Evolutionary conservation across 2,888 invertebrate genomes (phyloP), one percentile per base, ranked within the genome.

Genomic region (Romanomermis culicivorax): DNA sequence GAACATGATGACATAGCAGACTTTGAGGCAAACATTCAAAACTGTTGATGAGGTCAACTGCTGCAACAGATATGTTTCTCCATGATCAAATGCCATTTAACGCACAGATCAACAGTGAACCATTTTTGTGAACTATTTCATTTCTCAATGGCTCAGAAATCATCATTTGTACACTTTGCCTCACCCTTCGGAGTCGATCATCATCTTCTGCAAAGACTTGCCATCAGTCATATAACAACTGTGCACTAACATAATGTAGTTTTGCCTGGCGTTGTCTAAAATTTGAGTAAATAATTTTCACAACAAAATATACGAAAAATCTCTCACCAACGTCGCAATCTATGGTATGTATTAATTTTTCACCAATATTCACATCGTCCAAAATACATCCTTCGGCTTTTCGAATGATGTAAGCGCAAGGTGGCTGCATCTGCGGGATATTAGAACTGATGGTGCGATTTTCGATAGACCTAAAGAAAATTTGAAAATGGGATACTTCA

Each of bases 171-270:
- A n/a, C n/a, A n/a, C n/a, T 30, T 42, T 17, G 17, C 52, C 24
- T 53, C 24, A 53, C 53, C 53, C 53, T 17, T 53, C 17, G 17
- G 25, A 7, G 24, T 53, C 53, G 20, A 53, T 7, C 4, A 53
- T n/a, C 20, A 45, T 14, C 14, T 26, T n/a, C 20, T 14, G 2
- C 2, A 4, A 2, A 2, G 45, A 29, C 2, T 51, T 17, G 1
- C 7, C 23, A 23, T 29, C 29, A 14, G 17, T 23, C 24, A 51
- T 42, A 29, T 51, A 49, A 42, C 57, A 57, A 20, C 50, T 52
- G 43, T 57, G 55, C n/a, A 54, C 49, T 29, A 52, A 30, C 52
- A 58, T 57, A 48, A 57, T 48, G 54, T 49, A 60, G 43, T 58
- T 42, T 53, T 51, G 17, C 49, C 55, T 23, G 11, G 7, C 47